Percentiles rank a stretch among this genome's conserved stretches.
phyloP scores from a whole-genome alignment of 2,797 vertebrate species.

The Oreochromis grahami region DNA sequence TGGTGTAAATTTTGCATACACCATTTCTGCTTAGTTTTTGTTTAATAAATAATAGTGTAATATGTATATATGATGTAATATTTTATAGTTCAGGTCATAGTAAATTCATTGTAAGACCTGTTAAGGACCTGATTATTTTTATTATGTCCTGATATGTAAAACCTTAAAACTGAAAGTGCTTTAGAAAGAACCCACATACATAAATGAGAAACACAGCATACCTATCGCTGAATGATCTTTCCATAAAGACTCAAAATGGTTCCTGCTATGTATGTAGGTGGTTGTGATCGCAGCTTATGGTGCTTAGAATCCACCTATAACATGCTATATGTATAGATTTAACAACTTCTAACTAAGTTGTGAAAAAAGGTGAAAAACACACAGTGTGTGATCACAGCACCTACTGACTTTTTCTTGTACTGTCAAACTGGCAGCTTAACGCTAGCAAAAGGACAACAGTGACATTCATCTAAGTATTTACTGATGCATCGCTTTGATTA shows the following conservation, averaged over 20 bases:
- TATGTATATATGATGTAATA: background rate
- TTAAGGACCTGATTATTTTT: background rate
- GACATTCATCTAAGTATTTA: background rate
- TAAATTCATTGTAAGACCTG: background rate
- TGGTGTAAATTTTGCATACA: background rate
- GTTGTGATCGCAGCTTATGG: background rate
- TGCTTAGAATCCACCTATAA: background rate
- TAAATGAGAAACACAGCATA: background rate
- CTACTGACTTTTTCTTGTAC: background rate
- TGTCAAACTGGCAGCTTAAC: background rate
- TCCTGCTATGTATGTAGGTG: background rate
- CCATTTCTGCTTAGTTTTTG: background rate
- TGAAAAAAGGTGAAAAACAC: background rate
- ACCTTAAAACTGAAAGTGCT: background rate
- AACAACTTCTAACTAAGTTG: background rate
- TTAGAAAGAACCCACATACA: background rate
- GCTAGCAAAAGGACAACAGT: background rate
- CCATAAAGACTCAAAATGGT: background rate
- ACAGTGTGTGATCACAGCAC: background rate
- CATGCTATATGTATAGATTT: background rate
- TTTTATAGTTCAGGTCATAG: background rate
- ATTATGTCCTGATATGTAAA: background rate
- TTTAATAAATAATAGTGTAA: background rate
- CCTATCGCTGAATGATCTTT: background rate
- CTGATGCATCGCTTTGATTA: background rate